Evolutionary conservation across 1,140 invertebrate genomes (phyloP).

Genomic region (Gryllus bimaculatus): DNA sequence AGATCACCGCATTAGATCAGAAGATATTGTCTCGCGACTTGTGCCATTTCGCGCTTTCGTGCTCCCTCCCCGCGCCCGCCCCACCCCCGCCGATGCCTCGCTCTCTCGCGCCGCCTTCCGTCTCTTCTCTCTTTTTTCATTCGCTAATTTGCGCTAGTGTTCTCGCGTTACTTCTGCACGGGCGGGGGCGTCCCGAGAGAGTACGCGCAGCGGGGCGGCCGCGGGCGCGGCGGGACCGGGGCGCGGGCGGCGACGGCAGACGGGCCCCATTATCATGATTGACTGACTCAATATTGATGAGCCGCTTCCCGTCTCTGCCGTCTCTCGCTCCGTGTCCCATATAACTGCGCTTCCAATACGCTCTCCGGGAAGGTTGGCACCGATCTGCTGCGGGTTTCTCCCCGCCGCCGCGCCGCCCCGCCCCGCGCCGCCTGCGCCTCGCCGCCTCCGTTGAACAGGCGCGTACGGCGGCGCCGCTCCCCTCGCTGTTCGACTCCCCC

Average conservation of each 20-base stretch:
- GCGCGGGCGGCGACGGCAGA: background rate
- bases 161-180: background rate
- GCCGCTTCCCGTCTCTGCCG: background rate
- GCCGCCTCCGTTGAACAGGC: background rate
- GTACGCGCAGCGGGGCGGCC: no score
- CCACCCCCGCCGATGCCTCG: background rate
- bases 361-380: background rate
- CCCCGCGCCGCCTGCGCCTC: background rate
- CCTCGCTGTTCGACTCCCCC: no score
- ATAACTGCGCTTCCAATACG: background rate
- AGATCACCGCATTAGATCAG: constrained; percentile 1
- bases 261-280: background rate
- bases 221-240: no score
- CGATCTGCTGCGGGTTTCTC: background rate
- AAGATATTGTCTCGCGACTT: constrained; percentile 4
- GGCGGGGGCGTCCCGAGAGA: no score
- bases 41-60: background rate
- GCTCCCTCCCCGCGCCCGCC: no score
- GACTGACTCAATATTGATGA: constrained; percentile 4
- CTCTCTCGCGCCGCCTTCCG: background rate
- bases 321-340: background rate
- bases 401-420: no score
- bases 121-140: background rate
- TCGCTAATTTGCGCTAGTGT: background rate
- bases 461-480: background rate